Conservation (phyloP, 2,113 vertebrate species). For the Callopanchax toddi region DNA sequence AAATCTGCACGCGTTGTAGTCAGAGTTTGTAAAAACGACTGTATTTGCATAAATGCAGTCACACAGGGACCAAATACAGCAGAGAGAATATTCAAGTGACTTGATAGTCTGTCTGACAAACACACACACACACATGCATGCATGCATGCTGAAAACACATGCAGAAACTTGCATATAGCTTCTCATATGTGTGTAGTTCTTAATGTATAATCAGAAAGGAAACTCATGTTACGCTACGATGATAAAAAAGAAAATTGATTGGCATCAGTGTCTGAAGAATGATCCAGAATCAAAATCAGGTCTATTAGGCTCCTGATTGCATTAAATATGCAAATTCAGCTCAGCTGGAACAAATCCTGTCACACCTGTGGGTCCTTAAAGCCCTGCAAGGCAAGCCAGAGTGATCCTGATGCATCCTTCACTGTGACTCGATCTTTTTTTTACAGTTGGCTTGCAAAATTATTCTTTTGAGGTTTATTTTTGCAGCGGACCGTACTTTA, state of each 20-base stretch:
- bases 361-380: constrained; percentile 64
- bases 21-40: constrained; percentile 69
- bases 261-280: constrained; percentile 21
- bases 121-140: constrained; percentile 17
- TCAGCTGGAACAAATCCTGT: constrained; percentile 58
- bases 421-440: constrained; percentile 28
- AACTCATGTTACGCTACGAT: neutral
- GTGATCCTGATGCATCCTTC: constrained; percentile 48
- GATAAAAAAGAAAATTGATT: constrained; percentile 29
- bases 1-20: constrained; percentile 76
- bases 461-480: neutral
- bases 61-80: constrained; percentile 57
- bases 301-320: constrained; percentile 63
- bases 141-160: constrained; percentile 4
- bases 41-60: constrained; percentile 72
- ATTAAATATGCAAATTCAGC: constrained; percentile 67
- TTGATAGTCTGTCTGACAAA: constrained; percentile 31
- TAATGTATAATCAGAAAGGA: neutral
- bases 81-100: constrained; percentile 55
- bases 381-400: constrained; percentile 32
- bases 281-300: constrained; percentile 51
- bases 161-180: constrained; percentile 4
- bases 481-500: too few species aligned
- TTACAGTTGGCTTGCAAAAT: constrained; percentile 25
- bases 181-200: neutral